Base-by-base conservation (phyloP, 2,888 invertebrate species). In the Pyrrhopygopsis socrates region DNA sequence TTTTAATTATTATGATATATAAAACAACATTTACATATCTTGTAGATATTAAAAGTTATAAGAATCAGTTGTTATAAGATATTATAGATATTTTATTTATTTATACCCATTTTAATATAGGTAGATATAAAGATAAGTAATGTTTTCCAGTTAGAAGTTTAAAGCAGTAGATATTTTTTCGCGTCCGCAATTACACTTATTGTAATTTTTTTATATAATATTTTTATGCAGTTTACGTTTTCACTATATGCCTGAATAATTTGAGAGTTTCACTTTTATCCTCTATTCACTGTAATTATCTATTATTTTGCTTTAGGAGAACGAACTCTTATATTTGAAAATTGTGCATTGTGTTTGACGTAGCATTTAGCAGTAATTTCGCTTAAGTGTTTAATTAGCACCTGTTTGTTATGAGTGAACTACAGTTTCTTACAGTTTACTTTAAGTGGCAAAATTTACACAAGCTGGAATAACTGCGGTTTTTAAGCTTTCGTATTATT, bases 361-460 rank as follows among this genome's bases (percentile, higher is more conserved):
- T 92, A 91, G 94, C 91, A 95, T 93, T 95, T 90, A 93, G 93
- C 94, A 95, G 95, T 96, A 96, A 97, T 97, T 96, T 96, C 95
- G 95, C 95, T 96, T 95, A 96, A 97, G 96, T 96, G 96, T 96
- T 96, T 96, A 97, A 97, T 96, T 96, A 97, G 96, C 95, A 96
- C 95, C 96, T 96, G 96, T 96, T 96, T 95, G 84, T 92, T 95
- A 95, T 27, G 71, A 71, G 71, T 71, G 54, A 38, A 67, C 38
- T 38, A 38, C 22, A 38, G 22, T 11, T 30, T 30, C n/a, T 11
- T 29, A 20, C 30, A 24, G 27, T 60, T 27, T 60, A 60, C 27
- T 24, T 60, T 60, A 27, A 18, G 15, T 9, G 22, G 9, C 38
- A 18, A 63, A 29, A 30, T 30, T 2, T 30, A 30, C 29, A 63